Evolutionary conservation across 2,113 vertebrate species (phyloP), one percentile per base, ranked within the genome.

Genomic region (Sclerurus mexicanus): DNA sequence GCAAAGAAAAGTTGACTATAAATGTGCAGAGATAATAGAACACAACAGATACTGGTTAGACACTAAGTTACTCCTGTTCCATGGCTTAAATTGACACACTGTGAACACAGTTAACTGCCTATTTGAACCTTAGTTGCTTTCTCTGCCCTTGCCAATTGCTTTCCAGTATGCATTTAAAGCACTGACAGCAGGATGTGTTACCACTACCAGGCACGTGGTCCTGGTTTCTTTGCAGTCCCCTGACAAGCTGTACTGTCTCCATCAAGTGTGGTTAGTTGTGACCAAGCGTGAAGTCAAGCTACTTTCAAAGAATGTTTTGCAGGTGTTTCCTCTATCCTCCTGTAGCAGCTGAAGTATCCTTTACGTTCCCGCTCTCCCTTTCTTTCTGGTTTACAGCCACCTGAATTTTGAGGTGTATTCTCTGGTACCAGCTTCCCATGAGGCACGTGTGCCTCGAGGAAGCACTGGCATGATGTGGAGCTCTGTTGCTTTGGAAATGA

Each of bases 1-100:
- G 56, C 91, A 97, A 97, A 93, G 86, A 86, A 95, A 90, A 94
- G n/a, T 80, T 88, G 59, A 89, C 72, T 74, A 89, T 71, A 87
- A 95, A 81, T 17, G 55, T 64, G 52, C 58, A 93, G 76, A 90
- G 76, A 74, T 95, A 95, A 76, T 23, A 90, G 79, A 95, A 96
- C 93, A 89, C 76, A 95, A 93, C 69, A 84, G 80, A 86, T 71
- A 90, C n/a, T 44, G 19, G 69, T 95, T 95, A 93, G 86, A 90
- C 83, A 90, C 23, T 66, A 88, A 58, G 59, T 84, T 78, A 84
- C 89, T 89, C 95, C 93, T 92, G 84, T 81, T 91, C 86, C 64
- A 78, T 60, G 89, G 89, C 93, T 87, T 93, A 52, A 89, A 88
- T 63, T 58, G 1, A 66, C 79, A 91, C 30, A 55, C 56, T 59